A percentile compares a stretch with the other conserved stretches of the same genome.
Evolutionary conservation across 2,113 vertebrate genomes (phyloP).

Genomic region (Rattus norvegicus): GRCr8 NC_086027.1:79409501-79410000

Average conservation of each 20-base stretch:
- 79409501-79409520: not conserved
- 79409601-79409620: constrained; percentile 20
- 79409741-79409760: constrained; percentile 73
- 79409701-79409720: constrained; percentile 71
- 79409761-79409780: constrained; percentile 54
- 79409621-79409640: constrained; percentile 42
- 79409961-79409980: constrained; percentile 64
- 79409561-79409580: constrained; percentile 58
- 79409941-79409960: constrained; percentile 41
- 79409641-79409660: constrained; percentile 21
- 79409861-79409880: constrained; percentile 56
- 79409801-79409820: constrained; percentile 55
- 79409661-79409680: constrained; percentile 60
- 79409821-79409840: constrained; percentile 39
- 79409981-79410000: constrained; percentile 69
- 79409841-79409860: constrained; percentile 30
- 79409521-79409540: constrained; percentile 15
- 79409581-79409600: constrained; percentile 37
- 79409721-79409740: constrained; percentile 74
- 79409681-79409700: constrained; percentile 65
- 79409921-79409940: constrained; percentile 55
- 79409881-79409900: constrained; percentile 42
- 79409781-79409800: constrained; percentile 47
- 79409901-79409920: not conserved
- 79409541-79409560: constrained; percentile 39